Evolutionary conservation across 2,888 invertebrate genomes (phyloP), one percentile per base, ranked within the genome.

Genomic region (Tanypteryx hageni): DNA sequence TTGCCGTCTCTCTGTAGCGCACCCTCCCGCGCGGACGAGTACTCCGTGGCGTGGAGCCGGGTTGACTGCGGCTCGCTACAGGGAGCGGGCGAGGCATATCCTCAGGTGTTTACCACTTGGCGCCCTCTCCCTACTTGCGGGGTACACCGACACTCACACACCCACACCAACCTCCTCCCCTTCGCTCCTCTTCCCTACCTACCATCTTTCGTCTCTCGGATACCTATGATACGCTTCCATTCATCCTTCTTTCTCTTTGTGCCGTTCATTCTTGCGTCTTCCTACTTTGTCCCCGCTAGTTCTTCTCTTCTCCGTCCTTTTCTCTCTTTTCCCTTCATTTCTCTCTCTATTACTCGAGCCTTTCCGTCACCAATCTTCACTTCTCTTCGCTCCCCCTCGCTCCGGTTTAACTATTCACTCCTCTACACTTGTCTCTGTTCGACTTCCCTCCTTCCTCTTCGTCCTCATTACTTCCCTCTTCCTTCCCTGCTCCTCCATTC

Each of bases 81-180:
- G 76, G 76, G 76, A 76, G 76, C 76, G 76, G 68, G 7, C n/a
- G 68, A 58, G 59, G 86, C 86, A 86, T 86, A 86, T 86, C 86
- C 86, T 86, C 86, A 86, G 86, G 86, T 86, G 86, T 86, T 76
- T 76, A 76, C 76, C 76, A 76, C 22, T 27, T 27, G 27, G 76
- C 76, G 9, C 22, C 76, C 76, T 27, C 76, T 76, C 76, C 27
- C 10, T 27, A 8, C 2, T 68, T 5, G 68, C 68, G 68, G 68
- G 22, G n/a, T 68, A 22, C 68, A n/a, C 68, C 68, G n/a, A 22
- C 76, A 22, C 14, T 27, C 76, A 44, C 44, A 44, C 44, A 44
- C 44, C 1, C 44, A 44, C 44, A 44, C 44, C 3, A 44, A 44
- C 44, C 44, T 3, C 44, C 44, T 5, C 1, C 44, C 44, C 44